Base-by-base conservation (phyloP, 2,113 vertebrate genomes). In the Tragelaphus scriptus region DNA sequence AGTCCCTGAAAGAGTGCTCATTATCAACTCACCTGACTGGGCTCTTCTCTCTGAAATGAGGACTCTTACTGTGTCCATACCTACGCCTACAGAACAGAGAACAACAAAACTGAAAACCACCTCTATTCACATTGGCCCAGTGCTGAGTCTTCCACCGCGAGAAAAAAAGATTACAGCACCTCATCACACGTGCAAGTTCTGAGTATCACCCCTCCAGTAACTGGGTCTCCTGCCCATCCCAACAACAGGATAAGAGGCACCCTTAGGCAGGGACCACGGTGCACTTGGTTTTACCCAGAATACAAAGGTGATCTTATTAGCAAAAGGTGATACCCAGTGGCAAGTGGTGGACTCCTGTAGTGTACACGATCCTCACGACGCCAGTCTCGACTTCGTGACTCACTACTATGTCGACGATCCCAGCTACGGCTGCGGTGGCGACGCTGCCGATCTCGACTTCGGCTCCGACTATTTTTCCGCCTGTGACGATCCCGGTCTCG, bases 11-110 rank as follows among this genome's bases (percentile, higher is more conserved):
- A 79, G 56, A 65, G 36, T 17, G 11, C 2, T 85, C 21, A 49
- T 49, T 47, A 51, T 77, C 47, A 53, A 94, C 98, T 98, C 86
- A 99, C 98, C 98, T 98, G 26, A 98, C 68, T 0, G 97, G 97
- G 58, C 98, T 98, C 77, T 98, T 99, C 90, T 98, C 98, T 97
- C 94, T 96, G 97, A 98, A 97, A 49, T 97, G 93, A 71, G 98
- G 97, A 59, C 98, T 98, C 91, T 98, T 98, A 96, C 92, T 99
- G 8, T 95, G 98, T 30, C 98, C 95, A 51, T 90, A 97, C 4
- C 92, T 98, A 36, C 30, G 84, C 49, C 98, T 99, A 80, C 0
- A 7, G 30, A 53, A 92, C 0, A 95, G 49, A 95, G 47, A 94
- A 81, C 40, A 84, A 95, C 7, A 65, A 71, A 93, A 95, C 5